Evolutionary conservation across 2,113 vertebrate species (phyloP), one percentile per base, ranked within the genome.

Genomic region (Grallaria varia): DNA sequence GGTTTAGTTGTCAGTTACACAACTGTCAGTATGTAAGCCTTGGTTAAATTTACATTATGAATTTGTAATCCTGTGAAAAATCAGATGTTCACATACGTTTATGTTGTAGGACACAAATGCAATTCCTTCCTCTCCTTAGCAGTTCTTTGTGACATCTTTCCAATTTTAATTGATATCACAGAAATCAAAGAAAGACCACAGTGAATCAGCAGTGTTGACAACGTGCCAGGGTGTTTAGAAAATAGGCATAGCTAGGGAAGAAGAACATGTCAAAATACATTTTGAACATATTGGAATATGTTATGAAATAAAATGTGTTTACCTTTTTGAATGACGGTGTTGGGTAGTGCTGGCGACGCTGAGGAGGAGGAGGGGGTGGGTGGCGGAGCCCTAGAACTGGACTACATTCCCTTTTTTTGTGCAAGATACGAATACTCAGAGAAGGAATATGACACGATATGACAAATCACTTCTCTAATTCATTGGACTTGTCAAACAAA

Each of bases 271-370:
- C 84, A 95, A 82, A 91, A 91, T 94, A 97, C 80, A 91, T 93
- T 96, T 95, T 95, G 83, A 96, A 91, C 95, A 93, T 96, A 90
- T 96, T 91, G 90, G 79, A 96, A 90, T 96, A 94, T 97, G 86
- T 91, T 97, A 95, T 96, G 76, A 84, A 89, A 79, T 96, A 92
- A 97, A 96, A 93, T 90, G 97, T 94, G 90, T 96, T 96, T 94
- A 96, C 80, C 93, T 93, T 96, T 93, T 94, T 96, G 95, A 96
- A 94, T 92, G 93, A 95, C 2, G 91, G 92, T 91, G 93, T 96
- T 95, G 95, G 95, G 95, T 95, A 94, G 90, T 95, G 94, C 89
- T 97, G 89, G 95, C 31, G 12, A 93, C 0, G 73, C 66, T 92
- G 80, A 91, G 58, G 86, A 92, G 91, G 95, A 95, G 94, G 93